Percentiles rank a stretch among this genome's conserved stretches.
phyloP scores from a whole-genome alignment of 2,113 vertebrate genomes.

The Tychaedon coryphoeus region DNA sequence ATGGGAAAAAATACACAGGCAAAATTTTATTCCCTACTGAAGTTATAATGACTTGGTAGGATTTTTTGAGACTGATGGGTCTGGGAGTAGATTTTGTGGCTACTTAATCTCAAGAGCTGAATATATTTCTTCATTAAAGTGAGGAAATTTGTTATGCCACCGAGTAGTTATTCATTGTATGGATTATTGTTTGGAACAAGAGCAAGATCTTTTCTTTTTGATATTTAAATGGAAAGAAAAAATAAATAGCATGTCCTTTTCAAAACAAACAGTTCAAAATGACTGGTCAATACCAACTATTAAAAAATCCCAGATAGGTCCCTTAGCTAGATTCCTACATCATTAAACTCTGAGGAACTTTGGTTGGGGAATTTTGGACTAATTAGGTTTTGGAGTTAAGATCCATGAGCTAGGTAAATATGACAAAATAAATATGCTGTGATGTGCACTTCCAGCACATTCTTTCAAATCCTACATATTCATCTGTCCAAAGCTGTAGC shows the following conservation, averaged over 20 bases:
- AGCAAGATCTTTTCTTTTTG: background rate
- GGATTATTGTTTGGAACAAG: background rate
- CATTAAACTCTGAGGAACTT: background rate
- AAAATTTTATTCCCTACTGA: background rate
- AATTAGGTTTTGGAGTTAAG: background rate
- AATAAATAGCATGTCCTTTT: conserved; percentile 48
- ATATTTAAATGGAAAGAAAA: conserved; percentile 46
- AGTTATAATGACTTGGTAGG: background rate
- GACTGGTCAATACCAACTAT: conserved; percentile 3
- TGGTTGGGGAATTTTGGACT: background rate
- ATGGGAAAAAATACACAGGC: background rate
- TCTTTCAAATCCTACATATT: background rate
- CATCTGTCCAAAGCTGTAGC: background rate
- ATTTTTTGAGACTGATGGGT: background rate
- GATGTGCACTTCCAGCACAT: background rate
- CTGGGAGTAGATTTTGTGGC: background rate
- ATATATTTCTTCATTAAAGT: background rate
- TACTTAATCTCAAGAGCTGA: background rate
- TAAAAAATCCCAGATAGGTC: background rate
- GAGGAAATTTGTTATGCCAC: background rate
- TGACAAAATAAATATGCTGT: background rate
- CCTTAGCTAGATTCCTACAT: background rate
- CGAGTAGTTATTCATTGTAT: background rate
- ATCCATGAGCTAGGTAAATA: background rate
- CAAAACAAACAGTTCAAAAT: conserved; percentile 42